Percentiles rank a stretch among this genome's conserved stretches.
Conservation (phyloP, 2,888 invertebrate species). For the Ceraclea dissimilis region DNA sequence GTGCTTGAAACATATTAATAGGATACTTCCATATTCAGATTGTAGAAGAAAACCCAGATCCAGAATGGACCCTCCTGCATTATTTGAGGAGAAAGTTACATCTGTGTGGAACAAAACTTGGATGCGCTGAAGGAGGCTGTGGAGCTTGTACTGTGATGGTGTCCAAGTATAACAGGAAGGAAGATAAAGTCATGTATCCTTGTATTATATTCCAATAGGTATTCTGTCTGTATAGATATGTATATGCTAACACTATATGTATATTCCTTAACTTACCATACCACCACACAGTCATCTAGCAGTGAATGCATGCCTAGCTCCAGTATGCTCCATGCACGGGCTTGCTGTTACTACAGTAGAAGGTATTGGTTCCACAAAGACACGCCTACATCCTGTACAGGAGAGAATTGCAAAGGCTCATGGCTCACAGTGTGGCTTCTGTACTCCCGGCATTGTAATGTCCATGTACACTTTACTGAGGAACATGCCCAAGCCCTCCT, state of each 20-base stretch:
- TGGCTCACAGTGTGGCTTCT: slow-evolving; percentile 93
- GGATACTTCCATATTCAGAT: no score
- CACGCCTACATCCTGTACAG: slow-evolving; percentile 77
- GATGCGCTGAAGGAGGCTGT: slow-evolving; percentile 92
- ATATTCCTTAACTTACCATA: no score
- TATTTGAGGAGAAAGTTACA: slow-evolving; percentile 73
- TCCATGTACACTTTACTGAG: slow-evolving; percentile 88
- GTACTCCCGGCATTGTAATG: slow-evolving; percentile 96
- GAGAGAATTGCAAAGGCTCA: slow-evolving; percentile 83
- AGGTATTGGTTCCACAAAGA: slow-evolving; percentile 79
- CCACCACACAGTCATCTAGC: slow-evolving; percentile 71
- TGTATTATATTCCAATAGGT: not conserved
- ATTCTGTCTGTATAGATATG: no score
- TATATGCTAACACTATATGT: no score
- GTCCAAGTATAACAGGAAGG: slow-evolving; percentile 58
- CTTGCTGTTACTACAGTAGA: slow-evolving; percentile 87
- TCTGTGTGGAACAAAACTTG: slow-evolving; percentile 85
- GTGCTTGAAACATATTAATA: no score
- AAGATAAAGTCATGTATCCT: slow-evolving; percentile 47
- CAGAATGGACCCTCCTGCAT: slow-evolving; percentile 75
- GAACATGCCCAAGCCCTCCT: slow-evolving; percentile 61
- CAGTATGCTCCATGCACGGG: slow-evolving; percentile 81
- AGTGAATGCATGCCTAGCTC: slow-evolving; percentile 85
- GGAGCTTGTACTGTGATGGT: slow-evolving; percentile 94
- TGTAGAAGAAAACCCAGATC: slow-evolving; percentile 63